A percentile compares a stretch with the other conserved stretches of the same genome.
Conservation (phyloP, 2,888 invertebrate genomes). For the Nymphalis urticae region DNA sequence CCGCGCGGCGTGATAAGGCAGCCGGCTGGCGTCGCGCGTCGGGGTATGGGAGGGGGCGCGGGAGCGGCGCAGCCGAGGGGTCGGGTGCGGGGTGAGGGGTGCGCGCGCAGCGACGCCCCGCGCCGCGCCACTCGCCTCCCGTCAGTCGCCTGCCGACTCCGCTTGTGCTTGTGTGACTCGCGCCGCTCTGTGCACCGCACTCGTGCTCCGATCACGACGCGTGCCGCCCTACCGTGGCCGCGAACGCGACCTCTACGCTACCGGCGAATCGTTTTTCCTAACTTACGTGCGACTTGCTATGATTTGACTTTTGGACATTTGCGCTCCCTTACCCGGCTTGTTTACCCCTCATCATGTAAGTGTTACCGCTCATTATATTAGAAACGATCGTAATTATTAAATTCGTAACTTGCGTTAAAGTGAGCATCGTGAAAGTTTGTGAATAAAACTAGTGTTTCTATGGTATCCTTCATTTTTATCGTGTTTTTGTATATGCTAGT, state of each 20-base stretch:
- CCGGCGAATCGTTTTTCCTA: slow-evolving; percentile 79
- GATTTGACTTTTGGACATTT: slow-evolving; percentile 77
- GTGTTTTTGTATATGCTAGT: slow-evolving; percentile 30
- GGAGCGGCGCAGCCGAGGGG: slow-evolving; percentile 49
- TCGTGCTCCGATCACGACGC: slow-evolving; percentile 81
- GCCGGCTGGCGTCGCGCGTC: slow-evolving; percentile 65
- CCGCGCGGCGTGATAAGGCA: slow-evolving; percentile 78
- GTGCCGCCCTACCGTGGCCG: slow-evolving; percentile 81
- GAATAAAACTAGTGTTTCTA: slow-evolving; percentile 65
- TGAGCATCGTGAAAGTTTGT: slow-evolving; percentile 74
- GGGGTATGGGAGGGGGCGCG: slow-evolving; percentile 50
- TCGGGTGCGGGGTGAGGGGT: slow-evolving; percentile 58
- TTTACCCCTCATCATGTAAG: slow-evolving; percentile 81
- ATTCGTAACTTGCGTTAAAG: slow-evolving; percentile 77
- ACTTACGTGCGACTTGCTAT: slow-evolving; percentile 79
- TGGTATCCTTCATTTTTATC: slow-evolving; percentile 27
- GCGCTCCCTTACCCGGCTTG: slow-evolving; percentile 78
- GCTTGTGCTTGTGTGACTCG: slow-evolving; percentile 82
- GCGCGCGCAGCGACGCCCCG: slow-evolving; percentile 76
- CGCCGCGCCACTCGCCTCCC: slow-evolving; percentile 72
- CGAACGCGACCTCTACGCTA: slow-evolving; percentile 83
- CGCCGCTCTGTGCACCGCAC: slow-evolving; percentile 81
- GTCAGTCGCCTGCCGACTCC: slow-evolving; percentile 83
- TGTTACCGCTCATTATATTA: slow-evolving; percentile 76
- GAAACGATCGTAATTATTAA: slow-evolving; percentile 68